phyloP scores from a whole-genome alignment of 2,797 vertebrate species.

The Loris lydekkerianus region DNA sequence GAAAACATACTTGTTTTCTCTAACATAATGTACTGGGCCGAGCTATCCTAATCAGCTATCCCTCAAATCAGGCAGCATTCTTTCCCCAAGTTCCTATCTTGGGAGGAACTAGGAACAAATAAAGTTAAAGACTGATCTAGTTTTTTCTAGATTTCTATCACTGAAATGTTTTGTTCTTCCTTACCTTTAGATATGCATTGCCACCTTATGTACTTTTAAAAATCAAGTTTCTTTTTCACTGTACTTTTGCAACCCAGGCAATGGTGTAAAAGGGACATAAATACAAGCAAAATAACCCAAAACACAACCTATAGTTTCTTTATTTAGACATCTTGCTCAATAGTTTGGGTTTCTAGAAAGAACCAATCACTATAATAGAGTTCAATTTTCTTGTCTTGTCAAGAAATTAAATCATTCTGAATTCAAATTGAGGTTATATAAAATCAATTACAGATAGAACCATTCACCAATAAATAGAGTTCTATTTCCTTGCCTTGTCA shows the following conservation, averaged over 20 bases:
- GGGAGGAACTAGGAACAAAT: neutral
- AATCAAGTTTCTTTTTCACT: conserved; percentile 55
- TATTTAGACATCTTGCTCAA: neutral
- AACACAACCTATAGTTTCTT: neutral
- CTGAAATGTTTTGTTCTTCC: conserved; percentile 40
- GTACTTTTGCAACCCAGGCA: conserved; percentile 21
- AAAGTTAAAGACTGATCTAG: neutral
- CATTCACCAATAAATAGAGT: neutral
- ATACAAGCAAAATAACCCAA: neutral
- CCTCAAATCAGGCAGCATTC: neutral
- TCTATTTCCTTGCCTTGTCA: conserved; percentile 39
- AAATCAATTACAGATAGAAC: conserved; percentile 16
- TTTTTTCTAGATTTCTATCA: neutral
- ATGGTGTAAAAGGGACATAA: neutral
- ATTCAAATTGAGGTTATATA: conserved; percentile 43
- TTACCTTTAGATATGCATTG: conserved; percentile 18
- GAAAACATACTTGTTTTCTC: conserved; percentile 35
- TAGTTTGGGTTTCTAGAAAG: neutral
- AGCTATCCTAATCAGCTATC: neutral
- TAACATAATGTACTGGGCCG: neutral
- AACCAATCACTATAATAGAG: neutral
- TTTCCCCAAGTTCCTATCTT: neutral
- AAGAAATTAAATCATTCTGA: conserved; percentile 60
- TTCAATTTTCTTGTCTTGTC: conserved; percentile 38
- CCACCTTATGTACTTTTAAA: conserved; percentile 12